phyloP scores from a whole-genome alignment of 2,113 vertebrate species.

The Brienomyrus longianalis region DNA sequence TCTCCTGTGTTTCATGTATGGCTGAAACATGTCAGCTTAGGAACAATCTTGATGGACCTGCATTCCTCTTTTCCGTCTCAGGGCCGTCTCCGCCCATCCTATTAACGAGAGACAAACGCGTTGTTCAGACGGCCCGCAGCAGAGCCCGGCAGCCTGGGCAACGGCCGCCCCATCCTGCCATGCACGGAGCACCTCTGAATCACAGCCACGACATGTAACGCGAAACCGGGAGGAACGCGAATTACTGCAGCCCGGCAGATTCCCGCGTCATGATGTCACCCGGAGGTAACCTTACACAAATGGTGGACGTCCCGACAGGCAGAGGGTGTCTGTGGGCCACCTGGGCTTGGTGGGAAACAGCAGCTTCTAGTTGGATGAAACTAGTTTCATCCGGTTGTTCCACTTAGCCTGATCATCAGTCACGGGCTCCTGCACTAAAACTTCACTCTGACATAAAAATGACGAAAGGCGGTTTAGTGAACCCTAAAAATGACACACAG shows the following conservation, averaged over 20 bases:
- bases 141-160: neutral
- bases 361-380: neutral
- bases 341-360: neutral
- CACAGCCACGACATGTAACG: neutral
- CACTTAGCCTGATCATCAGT: neutral
- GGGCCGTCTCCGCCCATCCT: neutral
- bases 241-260: neutral
- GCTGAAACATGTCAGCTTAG: neutral
- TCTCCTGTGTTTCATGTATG: neutral
- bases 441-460: neutral
- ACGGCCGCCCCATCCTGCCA: neutral
- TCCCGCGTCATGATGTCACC: neutral
- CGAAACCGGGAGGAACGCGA: neutral
- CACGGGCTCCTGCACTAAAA: neutral
- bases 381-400: neutral
- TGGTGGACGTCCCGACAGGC: neutral
- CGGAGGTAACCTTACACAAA: neutral
- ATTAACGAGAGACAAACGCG: neutral
- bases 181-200: neutral
- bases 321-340: neutral
- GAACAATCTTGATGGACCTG: neutral
- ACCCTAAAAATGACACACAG: neutral
- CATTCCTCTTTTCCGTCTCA: neutral
- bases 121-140: neutral
- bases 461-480: neutral